phyloP scores from a whole-genome alignment of 2,888 invertebrate species.

The Drosophila yooni region DNA sequence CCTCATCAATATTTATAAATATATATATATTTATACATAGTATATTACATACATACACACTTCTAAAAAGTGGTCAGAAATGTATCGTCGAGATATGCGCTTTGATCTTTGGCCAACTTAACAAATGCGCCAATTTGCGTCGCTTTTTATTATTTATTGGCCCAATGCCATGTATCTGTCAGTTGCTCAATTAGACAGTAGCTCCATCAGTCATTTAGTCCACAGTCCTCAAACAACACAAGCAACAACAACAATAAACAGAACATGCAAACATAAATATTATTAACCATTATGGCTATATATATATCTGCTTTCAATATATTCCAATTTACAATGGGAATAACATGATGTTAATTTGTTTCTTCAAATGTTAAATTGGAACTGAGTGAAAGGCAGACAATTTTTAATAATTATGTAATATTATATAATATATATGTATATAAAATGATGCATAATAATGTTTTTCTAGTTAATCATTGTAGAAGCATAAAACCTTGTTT shows the following conservation, averaged over 20 bases:
- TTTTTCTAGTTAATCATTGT: not conserved
- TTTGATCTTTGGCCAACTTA: conserved; percentile 54
- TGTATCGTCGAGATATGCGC: conserved; percentile 27
- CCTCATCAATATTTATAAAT: not conserved
- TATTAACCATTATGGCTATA: not conserved
- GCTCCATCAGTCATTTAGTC: conserved; percentile 24
- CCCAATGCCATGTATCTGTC: conserved; percentile 32
- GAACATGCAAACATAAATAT: conserved; percentile 12
- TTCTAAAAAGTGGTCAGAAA: conserved; percentile 5
- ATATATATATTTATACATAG: not conserved
- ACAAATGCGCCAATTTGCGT: conserved; percentile 55
- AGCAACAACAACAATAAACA: conserved; percentile 14
- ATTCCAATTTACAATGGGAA: not conserved
- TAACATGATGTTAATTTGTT: not conserved
- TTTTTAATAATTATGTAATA: not conserved
- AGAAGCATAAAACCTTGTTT: not conserved
- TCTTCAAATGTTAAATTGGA: not conserved
- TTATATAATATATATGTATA: not conserved
- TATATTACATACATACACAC: not conserved
- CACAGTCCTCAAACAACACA: conserved; percentile 7
- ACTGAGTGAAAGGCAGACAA: not conserved
- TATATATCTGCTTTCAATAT: not conserved
- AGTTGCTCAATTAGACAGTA: conserved; percentile 21
- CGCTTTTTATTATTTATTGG: conserved; percentile 42
- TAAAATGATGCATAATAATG: not conserved